Evolutionary conservation across 2,797 vertebrate species (phyloP).

Genomic region (Thaleichthys pacificus): DNA sequence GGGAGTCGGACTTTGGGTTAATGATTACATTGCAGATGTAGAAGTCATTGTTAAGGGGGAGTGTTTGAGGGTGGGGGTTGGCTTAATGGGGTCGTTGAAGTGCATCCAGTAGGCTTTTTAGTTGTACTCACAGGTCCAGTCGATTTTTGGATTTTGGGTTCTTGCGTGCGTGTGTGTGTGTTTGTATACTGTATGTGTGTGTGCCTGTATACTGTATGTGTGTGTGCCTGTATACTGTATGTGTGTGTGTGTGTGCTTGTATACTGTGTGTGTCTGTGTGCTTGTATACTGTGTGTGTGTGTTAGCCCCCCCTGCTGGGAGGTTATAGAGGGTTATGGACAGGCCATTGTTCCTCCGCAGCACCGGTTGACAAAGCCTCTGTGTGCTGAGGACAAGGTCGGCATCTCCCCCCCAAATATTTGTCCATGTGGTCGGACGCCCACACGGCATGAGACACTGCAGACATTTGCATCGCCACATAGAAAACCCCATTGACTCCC

Average conservation of each 20-base stretch:
- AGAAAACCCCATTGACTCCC: not conserved
- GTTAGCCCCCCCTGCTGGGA: conserved; percentile 44
- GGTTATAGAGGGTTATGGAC: conserved; percentile 45
- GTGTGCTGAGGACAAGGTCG: conserved; percentile 68
- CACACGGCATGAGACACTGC: conserved; percentile 50
- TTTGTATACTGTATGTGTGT: conserved; percentile 5
- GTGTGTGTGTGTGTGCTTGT: conserved; percentile 9
- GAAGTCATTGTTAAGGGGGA: not conserved
- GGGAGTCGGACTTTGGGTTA: not conserved
- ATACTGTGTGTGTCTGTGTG: not conserved
- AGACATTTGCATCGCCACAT: conserved; percentile 24
- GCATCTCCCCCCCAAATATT: conserved; percentile 74
- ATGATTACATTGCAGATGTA: conserved; percentile 9
- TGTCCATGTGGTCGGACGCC: conserved; percentile 66
- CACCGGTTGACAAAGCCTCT: conserved; percentile 64
- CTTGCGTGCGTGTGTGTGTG: conserved; percentile 22
- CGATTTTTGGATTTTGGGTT: conserved; percentile 15
- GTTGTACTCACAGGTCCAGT: not conserved
- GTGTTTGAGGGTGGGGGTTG: not conserved
- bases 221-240: conserved; percentile 20
- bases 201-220: conserved; percentile 1
- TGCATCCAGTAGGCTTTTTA: not conserved
- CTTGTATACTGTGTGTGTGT: conserved; percentile 23
- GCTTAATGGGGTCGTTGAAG: conserved; percentile 8
- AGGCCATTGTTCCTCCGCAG: conserved; percentile 68